Percentiles rank a stretch among this genome's conserved stretches.
Conservation (phyloP, 2,797 vertebrate species). For the Acropternis orthonyx region DNA sequence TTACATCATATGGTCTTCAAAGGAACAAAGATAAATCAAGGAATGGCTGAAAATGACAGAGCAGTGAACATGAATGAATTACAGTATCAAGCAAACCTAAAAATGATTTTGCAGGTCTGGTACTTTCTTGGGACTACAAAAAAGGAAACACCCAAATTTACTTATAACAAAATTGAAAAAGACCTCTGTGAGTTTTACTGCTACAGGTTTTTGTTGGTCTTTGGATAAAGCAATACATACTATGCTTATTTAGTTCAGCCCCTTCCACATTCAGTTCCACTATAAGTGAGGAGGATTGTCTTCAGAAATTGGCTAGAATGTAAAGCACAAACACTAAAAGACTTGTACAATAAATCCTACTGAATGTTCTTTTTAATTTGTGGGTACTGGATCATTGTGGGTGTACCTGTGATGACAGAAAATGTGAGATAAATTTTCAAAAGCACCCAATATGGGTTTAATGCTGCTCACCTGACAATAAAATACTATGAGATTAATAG, state of each 20-base stretch:
- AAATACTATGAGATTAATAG: not conserved
- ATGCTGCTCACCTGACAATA: not conserved
- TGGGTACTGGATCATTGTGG: not conserved
- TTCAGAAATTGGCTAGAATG: not conserved
- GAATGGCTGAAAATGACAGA: not conserved
- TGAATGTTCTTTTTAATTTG: not conserved
- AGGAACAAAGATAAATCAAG: not conserved
- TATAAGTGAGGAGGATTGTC: not conserved
- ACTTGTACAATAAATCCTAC: not conserved
- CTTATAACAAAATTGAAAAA: not conserved
- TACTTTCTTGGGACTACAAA: not conserved
- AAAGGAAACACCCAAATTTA: not conserved
- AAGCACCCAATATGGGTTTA: not conserved
- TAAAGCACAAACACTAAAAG: not conserved
- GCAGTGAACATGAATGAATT: not conserved
- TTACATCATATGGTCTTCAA: fast-evolving
- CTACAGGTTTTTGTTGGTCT: not conserved
- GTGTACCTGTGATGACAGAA: not conserved
- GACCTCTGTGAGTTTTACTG: not conserved
- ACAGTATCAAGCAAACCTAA: not conserved
- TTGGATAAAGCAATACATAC: not conserved
- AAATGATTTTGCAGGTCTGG: not conserved
- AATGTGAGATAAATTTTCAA: not conserved
- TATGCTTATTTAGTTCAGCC: not conserved
- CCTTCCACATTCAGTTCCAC: not conserved